Evolutionary conservation across 92 coral and sea anemone species (phyloP), one percentile per base, ranked within the genome.

Genomic region (Siderastrea radians): DNA sequence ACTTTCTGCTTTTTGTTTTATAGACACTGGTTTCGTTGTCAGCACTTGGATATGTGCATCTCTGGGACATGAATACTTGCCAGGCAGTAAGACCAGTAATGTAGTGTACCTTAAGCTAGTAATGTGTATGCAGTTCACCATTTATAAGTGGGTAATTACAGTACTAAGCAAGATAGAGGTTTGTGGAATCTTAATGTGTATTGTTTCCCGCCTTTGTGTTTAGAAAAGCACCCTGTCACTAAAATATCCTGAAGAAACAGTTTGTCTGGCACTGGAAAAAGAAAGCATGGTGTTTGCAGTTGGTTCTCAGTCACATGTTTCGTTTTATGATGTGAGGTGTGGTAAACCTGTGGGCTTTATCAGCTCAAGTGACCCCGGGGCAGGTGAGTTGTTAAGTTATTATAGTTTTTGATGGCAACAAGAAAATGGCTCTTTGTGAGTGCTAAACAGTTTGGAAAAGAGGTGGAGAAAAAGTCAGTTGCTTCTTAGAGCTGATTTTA

Each of bases 301-400:
- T 73, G 99, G 99, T 47, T 96, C 99, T 4, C 99, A 93, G 79
- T 96, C 99, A 11, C 98, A 95, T 64, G 94, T 96, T 44, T 90
- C 96, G 54, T 87, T 95, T 78, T 88, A 93, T 45, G 99, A 96
- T 73, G 82, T 89, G 45, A 87, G 97, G 49, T 83, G 93, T 59
- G 72, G 84, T 26, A 90, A 88, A 49, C 69, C 77, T 49, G 93
- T 96, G 2, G 80, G 86, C 47, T 84, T 80, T 49, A 89, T 95
- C n/a, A 77, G 87, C n/a, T 95, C 99, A 11, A 74, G 84, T 68
- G 99, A 96, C 58, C 90, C 89, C 45, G 98, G 96, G 43, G 99
- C 98, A 82, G 99, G 99, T 96, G 47, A 43, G 90, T 14, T 45
- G 59, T 2, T 45, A 7, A 1, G 2, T 47, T 13, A 45, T 49